Conservation (phyloP, 1,140 invertebrate species). For the Heterodera carotae region DNA sequence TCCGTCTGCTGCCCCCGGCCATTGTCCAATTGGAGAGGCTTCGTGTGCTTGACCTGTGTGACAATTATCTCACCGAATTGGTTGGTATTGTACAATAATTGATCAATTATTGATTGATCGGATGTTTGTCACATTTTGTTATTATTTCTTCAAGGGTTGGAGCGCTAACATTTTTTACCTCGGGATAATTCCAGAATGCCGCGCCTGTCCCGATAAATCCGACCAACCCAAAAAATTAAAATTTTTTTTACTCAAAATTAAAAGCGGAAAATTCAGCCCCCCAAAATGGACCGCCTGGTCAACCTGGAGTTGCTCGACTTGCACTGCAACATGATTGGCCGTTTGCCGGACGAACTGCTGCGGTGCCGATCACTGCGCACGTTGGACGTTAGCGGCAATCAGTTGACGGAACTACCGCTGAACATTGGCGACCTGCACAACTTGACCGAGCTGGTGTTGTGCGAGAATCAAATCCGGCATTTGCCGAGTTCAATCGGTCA, state of each 20-base stretch:
- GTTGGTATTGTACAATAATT: constrained; percentile 70
- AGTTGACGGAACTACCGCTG: constrained; percentile 82
- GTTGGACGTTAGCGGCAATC: constrained; percentile 90
- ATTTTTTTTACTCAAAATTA: background rate
- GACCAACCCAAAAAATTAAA: background rate
- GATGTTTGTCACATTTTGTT: background rate
- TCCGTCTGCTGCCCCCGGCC: constrained; percentile 86
- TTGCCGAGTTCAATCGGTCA: constrained; percentile 83
- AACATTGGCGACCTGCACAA: constrained; percentile 85
- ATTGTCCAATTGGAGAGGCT: constrained; percentile 83
- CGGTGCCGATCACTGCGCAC: constrained; percentile 70
- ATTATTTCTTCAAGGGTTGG: too few relatives aligned
- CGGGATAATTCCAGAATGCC: background rate
- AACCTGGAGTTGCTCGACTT: constrained; percentile 93
- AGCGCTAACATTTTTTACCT: too few relatives aligned
- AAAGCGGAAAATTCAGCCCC: constrained; percentile 73
- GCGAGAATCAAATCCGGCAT: constrained; percentile 89
- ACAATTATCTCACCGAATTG: constrained; percentile 95
- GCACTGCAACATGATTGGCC: constrained; percentile 88
- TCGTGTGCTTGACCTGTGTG: constrained; percentile 89
- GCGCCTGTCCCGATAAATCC: background rate
- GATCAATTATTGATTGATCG: background rate
- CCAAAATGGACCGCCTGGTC: constrained; percentile 86
- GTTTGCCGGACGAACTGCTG: constrained; percentile 87
- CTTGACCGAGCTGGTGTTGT: constrained; percentile 92